Evolutionary conservation across 2,888 invertebrate species (phyloP).

Genomic region (Zaprionus lineosus): DNA sequence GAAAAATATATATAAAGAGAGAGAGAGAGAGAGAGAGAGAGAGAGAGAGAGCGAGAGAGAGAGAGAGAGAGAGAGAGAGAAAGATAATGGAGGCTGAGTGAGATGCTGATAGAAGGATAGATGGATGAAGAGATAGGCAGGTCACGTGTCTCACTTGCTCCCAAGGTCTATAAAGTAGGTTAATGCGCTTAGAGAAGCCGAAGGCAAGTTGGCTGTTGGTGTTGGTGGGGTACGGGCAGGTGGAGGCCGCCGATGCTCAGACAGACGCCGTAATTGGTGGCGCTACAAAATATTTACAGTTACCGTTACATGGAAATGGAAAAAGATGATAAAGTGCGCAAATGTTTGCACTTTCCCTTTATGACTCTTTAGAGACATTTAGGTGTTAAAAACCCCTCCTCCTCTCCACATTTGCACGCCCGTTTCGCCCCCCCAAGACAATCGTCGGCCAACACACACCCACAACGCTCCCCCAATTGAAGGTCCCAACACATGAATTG

Average conservation of each 20-base stretch:
- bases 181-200: slow-evolving; percentile 52
- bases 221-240: neutral
- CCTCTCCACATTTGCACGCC: neutral
- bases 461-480: neutral
- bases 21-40: slow-evolving; percentile 16
- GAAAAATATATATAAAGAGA: slow-evolving; percentile 14
- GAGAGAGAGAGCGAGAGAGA: slow-evolving; percentile 14
- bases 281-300: slow-evolving; percentile 79
- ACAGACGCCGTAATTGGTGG: slow-evolving; percentile 70
- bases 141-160: slow-evolving; percentile 49
- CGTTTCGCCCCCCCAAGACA: neutral
- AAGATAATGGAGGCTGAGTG: too few relatives aligned
- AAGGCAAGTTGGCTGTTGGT: neutral
- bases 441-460: neutral
- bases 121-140: slow-evolving; percentile 10
- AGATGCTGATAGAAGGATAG: slow-evolving; percentile 4
- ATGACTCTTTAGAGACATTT: slow-evolving; percentile 70
- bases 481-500: neutral
- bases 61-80: neutral
- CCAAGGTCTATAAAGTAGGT: slow-evolving; percentile 56
- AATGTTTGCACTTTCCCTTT: slow-evolving; percentile 80
- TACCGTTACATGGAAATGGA: slow-evolving; percentile 69
- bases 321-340: slow-evolving; percentile 78
- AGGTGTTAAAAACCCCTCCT: slow-evolving; percentile 42
- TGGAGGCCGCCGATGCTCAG: neutral